Base-by-base conservation (phyloP, 1,140 invertebrate genomes). In the Homarus americanus region DNA sequence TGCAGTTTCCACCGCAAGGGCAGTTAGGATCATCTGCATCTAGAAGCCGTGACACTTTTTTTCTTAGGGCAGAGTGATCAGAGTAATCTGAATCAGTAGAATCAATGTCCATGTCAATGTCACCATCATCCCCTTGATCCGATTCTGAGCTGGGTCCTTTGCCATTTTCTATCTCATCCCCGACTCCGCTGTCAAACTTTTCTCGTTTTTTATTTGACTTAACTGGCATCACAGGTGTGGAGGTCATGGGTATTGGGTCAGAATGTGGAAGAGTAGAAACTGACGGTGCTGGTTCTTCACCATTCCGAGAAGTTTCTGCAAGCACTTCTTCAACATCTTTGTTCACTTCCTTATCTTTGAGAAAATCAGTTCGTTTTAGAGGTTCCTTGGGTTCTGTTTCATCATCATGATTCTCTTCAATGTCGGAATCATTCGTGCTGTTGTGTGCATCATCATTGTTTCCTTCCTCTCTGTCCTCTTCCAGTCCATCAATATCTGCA, bases 151-250 rank as follows among this genome's bases (percentile, higher is more conserved):
- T 90, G 20, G 88, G 88, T 63, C 88, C 88, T 75, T 90, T 90
- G 17, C 88, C 88, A 66, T 90, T 90, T 49, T 90, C 88, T 36
- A 90, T 90, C 49, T 90, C 88, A 32, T 90, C 88, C 41, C 88
- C 88, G 28, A 90, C 88, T 15, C 88, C 88, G 66, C 88, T 90
- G 28, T 90, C 88, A 83, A 90, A 90, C 75, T 90, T 90, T 41
- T 90, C 88, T 58, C 88, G 80, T 78, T 90, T 90, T 40, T 90
- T 90, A 41, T 76, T 90, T 24, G 49, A 49, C 38, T 90, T 90
- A 17, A 58, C 69, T n/a, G 80, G 53, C 53, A 58, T 73, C 1
- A 58, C 66, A n/a, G 79, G 79, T 75, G 88, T 76, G 17, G 88
- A 76, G 40, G 38, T 34, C 44, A 75, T 75, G 41, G 88, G 88